Base-by-base conservation (phyloP, 2,113 vertebrate species). In the Gambusia holbrooki region DNA sequence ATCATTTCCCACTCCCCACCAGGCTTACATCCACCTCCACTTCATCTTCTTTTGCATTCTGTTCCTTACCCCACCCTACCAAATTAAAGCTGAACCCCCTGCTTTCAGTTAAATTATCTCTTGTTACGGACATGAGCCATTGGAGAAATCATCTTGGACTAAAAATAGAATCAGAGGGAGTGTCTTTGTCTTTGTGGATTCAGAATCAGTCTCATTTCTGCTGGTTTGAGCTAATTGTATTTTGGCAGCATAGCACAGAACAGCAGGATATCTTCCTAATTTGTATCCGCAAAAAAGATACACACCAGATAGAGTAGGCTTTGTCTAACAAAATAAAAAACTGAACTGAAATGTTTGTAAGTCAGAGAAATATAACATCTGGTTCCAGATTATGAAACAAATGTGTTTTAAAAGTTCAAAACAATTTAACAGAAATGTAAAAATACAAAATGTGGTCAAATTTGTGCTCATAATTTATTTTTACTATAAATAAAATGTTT, bases 161-260 rank as follows among this genome's bases (percentile, higher is more conserved):
- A 90, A 89, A 93, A 92, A 93, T 90, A 92, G 87, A 90, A 78
- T 80, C 83, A 87, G 63, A 63, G 70, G 75, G 89, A 58, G 80
- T 48, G 82, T 90, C 86, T 71, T 78, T 71, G 66, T 89, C 74
- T 90, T 88, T 93, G 74, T 74, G 84, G 81, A 87, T 81, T 78
- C 76, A 83, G 81, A 93, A 92, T 90, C 66, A 87, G 88, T 22
- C 51, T 88, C 78, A 85, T 88, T 90, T 93, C 81, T 91, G 84
- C 87, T 90, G 92, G 90, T 92, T 92, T 89, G 87, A 85, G 81
- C 91, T 92, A 92, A 94, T 94, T 92, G 79, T 87, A 84, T 84
- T 88, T 90, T 90, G 88, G 89, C 92, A 88, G 82, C 87, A 89
- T 86, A 77, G 84, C 85, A 85, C 79, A 85, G 71, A 93, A 86